Evolutionary conservation across 2,888 invertebrate genomes (phyloP).

Genomic region (Drosophila acutilabella): DNA sequence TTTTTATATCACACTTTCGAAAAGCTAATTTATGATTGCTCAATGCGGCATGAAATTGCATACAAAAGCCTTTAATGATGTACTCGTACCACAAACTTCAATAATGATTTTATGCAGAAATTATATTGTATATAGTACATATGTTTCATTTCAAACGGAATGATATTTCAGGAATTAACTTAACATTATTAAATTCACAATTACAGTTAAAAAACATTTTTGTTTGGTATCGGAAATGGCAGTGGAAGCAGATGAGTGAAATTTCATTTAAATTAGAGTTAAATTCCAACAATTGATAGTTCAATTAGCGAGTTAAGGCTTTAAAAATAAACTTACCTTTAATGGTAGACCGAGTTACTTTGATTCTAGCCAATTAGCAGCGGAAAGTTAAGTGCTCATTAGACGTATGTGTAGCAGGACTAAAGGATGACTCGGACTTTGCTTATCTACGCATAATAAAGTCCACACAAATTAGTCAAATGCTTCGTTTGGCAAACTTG

Average conservation of each 20-base stretch:
- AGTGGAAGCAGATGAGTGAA: neutral
- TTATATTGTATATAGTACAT: constrained; percentile 13
- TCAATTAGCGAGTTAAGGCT: neutral
- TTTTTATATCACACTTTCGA: constrained; percentile 40
- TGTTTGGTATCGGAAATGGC: neutral
- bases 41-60: constrained; percentile 80
- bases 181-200: constrained; percentile 58
- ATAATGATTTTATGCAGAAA: constrained; percentile 36
- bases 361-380: constrained; percentile 64
- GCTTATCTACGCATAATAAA: constrained; percentile 68
- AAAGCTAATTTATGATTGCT: constrained; percentile 80
- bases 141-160: constrained; percentile 9
- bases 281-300: constrained; percentile 5
- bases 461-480: constrained; percentile 67
- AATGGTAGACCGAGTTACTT: neutral
- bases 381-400: constrained; percentile 73
- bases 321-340: neutral
- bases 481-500: constrained; percentile 42
- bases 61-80: constrained; percentile 76
- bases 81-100: constrained; percentile 6
- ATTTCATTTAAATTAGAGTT: constrained; percentile 18
- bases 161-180: constrained; percentile 29
- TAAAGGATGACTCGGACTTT: constrained; percentile 12
- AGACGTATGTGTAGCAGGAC: constrained; percentile 37
- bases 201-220: constrained; percentile 32